Base-by-base conservation (phyloP, 53 echinoderm and acorn worm species). In the Crossaster papposus region DNA sequence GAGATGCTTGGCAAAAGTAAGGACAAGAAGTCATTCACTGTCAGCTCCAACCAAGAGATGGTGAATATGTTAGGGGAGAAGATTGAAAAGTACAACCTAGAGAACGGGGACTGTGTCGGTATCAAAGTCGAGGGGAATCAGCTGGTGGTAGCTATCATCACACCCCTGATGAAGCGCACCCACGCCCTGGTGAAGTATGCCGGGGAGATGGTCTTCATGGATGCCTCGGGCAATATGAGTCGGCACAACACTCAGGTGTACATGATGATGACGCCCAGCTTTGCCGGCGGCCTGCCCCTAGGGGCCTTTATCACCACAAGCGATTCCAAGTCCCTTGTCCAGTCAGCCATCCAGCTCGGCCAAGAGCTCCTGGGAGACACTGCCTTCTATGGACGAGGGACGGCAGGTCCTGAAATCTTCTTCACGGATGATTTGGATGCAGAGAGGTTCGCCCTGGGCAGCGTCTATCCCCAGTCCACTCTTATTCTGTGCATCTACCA, bases 101-200 rank as follows among this genome's bases (percentile, higher is more conserved):
- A 91, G 82, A 91, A 91, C 12, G 92, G 92, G 26, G 71, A 83
- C 65, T 92, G 92, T 82, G 73, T 92, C 73, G 36, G 70, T 33
- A 65, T 82, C 31, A 34, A 79, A 30, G 79, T 79, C 5, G 80
- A 76, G 63, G 83, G 88, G 23, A 78, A 70, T 78, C 85, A 93
- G 54, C 51, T 78, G 38, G 93, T 91, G 14, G 70, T 93, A 15
- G 91, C 93, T 24, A 65, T 93, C 44, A 52, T 88, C 63, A 91
- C 93, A 1, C 93, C 93, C n/a, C 83, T 93, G 12, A 93, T 93
- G 93, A 91, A 91, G 77, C 73, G 93, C 65, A 70, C 88, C 37
- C 91, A 91, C 55, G 29, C 64, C 34, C 72, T 88, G 36, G 31
- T 93, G 3, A 73, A 86, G 26, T 77, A 86, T 30, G 54, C 91